Evolutionary conservation across 2,797 vertebrate species (phyloP), one percentile per base, ranked within the genome.

Genomic region (Rhynchotus rufescens): DNA sequence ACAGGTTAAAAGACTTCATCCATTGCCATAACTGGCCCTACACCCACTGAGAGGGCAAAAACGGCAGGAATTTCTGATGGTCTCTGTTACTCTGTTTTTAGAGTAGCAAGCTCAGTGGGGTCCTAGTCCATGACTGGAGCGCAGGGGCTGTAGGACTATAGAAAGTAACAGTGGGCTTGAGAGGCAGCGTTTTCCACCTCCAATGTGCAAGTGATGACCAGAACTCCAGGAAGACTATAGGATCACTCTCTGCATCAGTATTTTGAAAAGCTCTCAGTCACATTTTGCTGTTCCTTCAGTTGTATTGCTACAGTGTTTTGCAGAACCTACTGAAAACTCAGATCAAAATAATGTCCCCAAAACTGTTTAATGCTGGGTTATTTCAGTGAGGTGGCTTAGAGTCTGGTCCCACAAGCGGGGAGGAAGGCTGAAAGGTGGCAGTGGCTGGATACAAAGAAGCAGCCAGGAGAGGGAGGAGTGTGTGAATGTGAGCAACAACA

Each of bases 151-250:
- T 7, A 68, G 26, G 1, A 3, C 44, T 17, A 6, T 49, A 74
- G 42, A 52, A 85, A 66, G 8, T 47, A 86, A 36, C 44, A 36
- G 36, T 21, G 40, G 44, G 26, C 77, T n/a, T 61, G 32, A 49
- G 32, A 11, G 3, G 1, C 40, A 67, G 52, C 30, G 20, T 82
- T 60, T 74, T 44, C 42, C 16, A 47, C 52, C 44, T 59, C 40
- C 5, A 21, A 16, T 13, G 42, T 45, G 49, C 34, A 78, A 67
- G 73, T 36, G 32, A 51, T 36, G 56, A 59, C 32, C 73, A 82
- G 17, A 47, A 40, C 77, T 32, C 0, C 1, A 38, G n/a, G n/a
- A 13, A 25, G 52, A 61, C 10, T 1, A 0, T 40, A 42, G 56
- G 51, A 68, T 69, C 28, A 16, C 38, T 79, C 62, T 45, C 25